phyloP scores from a whole-genome alignment of 2,888 invertebrate species.

The Euzetes globulus region DNA sequence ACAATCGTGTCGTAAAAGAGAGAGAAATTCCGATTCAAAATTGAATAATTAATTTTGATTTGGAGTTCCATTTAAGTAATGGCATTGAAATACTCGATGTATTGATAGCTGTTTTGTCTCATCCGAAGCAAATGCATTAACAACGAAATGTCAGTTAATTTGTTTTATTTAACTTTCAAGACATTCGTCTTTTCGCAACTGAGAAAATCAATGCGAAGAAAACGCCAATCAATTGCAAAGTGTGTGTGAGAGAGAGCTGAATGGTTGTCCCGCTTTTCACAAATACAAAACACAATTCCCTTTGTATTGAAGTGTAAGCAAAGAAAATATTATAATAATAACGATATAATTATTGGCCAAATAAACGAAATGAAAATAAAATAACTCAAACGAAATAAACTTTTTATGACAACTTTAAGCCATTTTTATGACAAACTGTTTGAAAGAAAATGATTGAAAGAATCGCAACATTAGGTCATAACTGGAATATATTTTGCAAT shows the following conservation, averaged over 20 bases:
- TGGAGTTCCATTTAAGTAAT: not conserved
- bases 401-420: slow-evolving; percentile 1
- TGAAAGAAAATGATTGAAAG: not conserved
- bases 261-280: not conserved
- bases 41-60: not conserved
- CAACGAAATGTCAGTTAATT: not conserved
- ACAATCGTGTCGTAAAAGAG: not conserved
- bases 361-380: not conserved
- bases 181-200: not conserved
- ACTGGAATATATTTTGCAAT: too few species aligned
- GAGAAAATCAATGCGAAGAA: not conserved
- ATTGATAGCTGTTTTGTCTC: not conserved
- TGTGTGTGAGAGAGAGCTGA: too few species aligned
- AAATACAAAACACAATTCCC: not conserved
- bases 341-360: not conserved
- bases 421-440: not conserved
- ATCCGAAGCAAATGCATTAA: not conserved
- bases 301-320: not conserved
- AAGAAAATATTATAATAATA: not conserved
- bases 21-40: not conserved
- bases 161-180: not conserved
- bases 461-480: not conserved
- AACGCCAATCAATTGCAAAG: not conserved
- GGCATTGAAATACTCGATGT: not conserved
- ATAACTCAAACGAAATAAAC: not conserved